A percentile compares a stretch with the other conserved stretches of the same genome.
These are phyloP conservation scores for Gastrophryne carolinensis DNA, from an alignment of 2,797 vertebrate species.

Conservation along the genomic window DNA sequence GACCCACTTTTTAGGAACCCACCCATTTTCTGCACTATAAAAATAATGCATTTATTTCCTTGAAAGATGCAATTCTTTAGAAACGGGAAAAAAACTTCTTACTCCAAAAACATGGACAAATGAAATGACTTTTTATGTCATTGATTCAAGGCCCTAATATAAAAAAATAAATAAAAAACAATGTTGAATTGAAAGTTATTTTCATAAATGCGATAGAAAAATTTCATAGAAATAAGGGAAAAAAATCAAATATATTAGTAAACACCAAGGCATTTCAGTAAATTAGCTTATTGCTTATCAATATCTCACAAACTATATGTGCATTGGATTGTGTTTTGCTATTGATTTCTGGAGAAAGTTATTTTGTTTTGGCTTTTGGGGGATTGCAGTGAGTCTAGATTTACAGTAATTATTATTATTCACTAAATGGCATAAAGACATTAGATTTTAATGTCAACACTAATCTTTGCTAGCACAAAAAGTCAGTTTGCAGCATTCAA, in stretches of 20 bases:
- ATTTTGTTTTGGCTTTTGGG: conserved; percentile 25
- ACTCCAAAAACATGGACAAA: not conserved
- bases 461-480: conserved; percentile 18
- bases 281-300: not conserved
- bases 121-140: not conserved
- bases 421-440: conserved; percentile 29
- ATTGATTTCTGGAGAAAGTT: not conserved
- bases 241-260: not conserved
- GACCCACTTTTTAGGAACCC: too few relatives aligned
- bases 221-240: not conserved
- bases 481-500: not conserved
- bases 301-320: not conserved
- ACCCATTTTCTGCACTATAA: too few relatives aligned
- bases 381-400: not conserved
- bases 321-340: not conserved
- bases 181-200: too few relatives aligned
- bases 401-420: conserved; percentile 27
- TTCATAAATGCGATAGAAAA: too few relatives aligned
- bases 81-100: not conserved
- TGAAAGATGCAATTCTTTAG: too few relatives aligned
- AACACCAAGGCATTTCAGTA: not conserved
- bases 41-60: too few relatives aligned
- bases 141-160: not conserved
- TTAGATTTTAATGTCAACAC: conserved; percentile 35
- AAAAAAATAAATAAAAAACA: not conserved